These are phyloP conservation scores for Frankliniella fusca DNA, from an alignment of 2,888 invertebrate species.

Conservation along the genomic window DNA sequence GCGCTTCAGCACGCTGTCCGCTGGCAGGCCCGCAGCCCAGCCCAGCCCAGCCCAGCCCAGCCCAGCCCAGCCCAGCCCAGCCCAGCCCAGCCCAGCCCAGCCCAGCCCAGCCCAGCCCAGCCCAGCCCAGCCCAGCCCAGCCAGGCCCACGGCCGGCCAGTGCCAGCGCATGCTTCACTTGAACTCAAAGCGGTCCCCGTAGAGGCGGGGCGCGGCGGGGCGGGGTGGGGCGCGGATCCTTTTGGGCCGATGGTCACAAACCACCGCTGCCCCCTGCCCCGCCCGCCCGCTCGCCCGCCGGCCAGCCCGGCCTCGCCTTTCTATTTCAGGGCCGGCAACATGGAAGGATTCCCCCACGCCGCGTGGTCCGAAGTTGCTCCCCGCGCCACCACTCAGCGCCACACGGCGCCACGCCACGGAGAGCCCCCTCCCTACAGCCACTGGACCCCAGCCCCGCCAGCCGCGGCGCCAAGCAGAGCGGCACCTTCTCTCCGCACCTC, in stretches of 20 bases:
- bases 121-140: too few relatives aligned
- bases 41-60: not conserved
- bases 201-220: not conserved
- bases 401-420: not conserved
- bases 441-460: not conserved
- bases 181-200: not conserved
- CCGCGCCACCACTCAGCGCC: not conserved
- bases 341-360: not conserved
- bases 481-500: too few relatives aligned
- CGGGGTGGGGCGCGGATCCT: not conserved
- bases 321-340: conserved; percentile 5
- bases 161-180: conserved; percentile 1
- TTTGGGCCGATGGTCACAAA: conserved; percentile 14
- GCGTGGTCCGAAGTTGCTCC: not conserved
- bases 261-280: not conserved
- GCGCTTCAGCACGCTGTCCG: too few relatives aligned
- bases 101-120: too few relatives aligned
- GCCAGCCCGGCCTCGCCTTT: not conserved
- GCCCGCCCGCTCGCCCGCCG: not conserved
- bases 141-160: not conserved
- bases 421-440: not conserved
- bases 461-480: too few relatives aligned
- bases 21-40: too few relatives aligned
- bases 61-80: not conserved
- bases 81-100: too few relatives aligned